A percentile compares a stretch with the other conserved stretches of the same genome.
Evolutionary conservation across 2,797 vertebrate genomes (phyloP).

Genomic region (Chelon labrosus): DNA sequence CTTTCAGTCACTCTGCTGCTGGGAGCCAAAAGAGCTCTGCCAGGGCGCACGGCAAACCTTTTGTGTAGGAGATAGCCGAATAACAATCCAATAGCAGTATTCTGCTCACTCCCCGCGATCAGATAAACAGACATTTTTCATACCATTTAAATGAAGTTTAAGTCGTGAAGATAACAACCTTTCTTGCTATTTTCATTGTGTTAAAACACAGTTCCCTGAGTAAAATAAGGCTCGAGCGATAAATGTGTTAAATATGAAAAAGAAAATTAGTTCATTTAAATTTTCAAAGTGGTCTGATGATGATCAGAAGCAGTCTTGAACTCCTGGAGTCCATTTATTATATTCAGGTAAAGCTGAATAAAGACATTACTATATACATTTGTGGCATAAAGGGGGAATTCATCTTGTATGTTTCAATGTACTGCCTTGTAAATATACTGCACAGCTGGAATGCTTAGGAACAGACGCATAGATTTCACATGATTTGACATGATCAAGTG

Average conservation of each 20-base stretch:
- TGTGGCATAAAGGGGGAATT: background rate
- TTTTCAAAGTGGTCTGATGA: constrained; percentile 59
- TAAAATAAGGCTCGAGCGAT: constrained; percentile 16
- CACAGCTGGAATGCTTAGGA: background rate
- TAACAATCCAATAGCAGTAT: constrained; percentile 48
- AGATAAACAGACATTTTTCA: constrained; percentile 18
- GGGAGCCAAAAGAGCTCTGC: constrained; percentile 60
- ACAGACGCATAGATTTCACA: background rate
- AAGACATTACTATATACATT: background rate
- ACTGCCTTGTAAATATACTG: background rate
- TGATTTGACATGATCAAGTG: background rate
- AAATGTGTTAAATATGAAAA: constrained; percentile 26
- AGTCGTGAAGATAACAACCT: constrained; percentile 30
- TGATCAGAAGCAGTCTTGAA: constrained; percentile 23
- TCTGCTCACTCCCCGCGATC: constrained; percentile 27
- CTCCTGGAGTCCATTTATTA: background rate
- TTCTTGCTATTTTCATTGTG: constrained; percentile 29
- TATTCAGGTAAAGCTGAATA: background rate
- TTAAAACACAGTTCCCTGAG: constrained; percentile 12
- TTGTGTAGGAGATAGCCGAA: constrained; percentile 56
- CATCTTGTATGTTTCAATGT: background rate
- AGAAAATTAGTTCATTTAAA: constrained; percentile 51
- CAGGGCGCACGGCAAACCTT: constrained; percentile 60
- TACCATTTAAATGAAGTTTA: constrained; percentile 28
- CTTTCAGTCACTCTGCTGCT: constrained; percentile 78